Conservation (phyloP, 2,888 invertebrate genomes). For the Lapara coniferarum region DNA sequence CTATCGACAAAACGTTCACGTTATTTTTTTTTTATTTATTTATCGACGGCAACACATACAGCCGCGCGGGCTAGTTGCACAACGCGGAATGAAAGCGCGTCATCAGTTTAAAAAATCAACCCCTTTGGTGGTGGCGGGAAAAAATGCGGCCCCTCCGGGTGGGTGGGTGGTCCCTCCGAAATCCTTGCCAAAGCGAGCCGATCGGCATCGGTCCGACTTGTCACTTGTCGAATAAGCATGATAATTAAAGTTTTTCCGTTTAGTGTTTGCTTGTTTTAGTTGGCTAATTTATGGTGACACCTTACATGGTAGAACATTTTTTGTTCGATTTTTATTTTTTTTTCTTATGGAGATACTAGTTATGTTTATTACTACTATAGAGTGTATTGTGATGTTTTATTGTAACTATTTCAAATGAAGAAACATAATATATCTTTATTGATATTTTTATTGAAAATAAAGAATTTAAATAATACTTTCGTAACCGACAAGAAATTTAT, state of each 20-base stretch:
- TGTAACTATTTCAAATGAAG: too few relatives aligned
- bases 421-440: too few relatives aligned
- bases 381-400: not conserved
- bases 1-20: slow-evolving; percentile 78
- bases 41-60: slow-evolving; percentile 79
- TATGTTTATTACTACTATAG: not conserved
- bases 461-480: too few relatives aligned
- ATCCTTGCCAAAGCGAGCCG: slow-evolving; percentile 82
- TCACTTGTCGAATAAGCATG: slow-evolving; percentile 83
- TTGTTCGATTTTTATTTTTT: not conserved
- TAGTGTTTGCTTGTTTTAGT: slow-evolving; percentile 29
- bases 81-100: slow-evolving; percentile 84
- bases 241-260: slow-evolving; percentile 69
- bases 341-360: not conserved
- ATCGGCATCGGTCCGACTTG: slow-evolving; percentile 79
- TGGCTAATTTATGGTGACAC: slow-evolving; percentile 1
- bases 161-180: slow-evolving; percentile 76
- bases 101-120: slow-evolving; percentile 85
- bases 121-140: slow-evolving; percentile 81
- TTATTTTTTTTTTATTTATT: slow-evolving; percentile 72
- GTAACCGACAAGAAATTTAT: too few relatives aligned
- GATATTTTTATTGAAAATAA: too few relatives aligned
- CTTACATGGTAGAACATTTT: slow-evolving; percentile 10
- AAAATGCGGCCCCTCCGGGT: slow-evolving; percentile 74
- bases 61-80: slow-evolving; percentile 82